Conservation (phyloP, 1,140 invertebrate genomes). For the Solenopsis invicta region DNA sequence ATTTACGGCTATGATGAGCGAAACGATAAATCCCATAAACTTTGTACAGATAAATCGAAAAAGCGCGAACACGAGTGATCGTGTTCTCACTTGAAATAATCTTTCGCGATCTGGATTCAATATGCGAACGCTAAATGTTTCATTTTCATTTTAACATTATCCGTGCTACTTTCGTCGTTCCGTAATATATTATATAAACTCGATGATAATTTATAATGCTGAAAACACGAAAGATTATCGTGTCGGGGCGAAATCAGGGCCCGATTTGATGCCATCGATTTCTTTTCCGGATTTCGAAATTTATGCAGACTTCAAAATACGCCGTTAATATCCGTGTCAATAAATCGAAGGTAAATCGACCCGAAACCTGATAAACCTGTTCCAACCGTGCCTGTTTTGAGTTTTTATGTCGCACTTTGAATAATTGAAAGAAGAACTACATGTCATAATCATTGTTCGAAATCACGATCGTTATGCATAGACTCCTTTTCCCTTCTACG, state of each 20-base stretch:
- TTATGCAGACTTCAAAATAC: constrained; percentile 42
- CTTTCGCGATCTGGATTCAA: not conserved
- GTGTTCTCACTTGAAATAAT: not conserved
- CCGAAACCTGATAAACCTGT: constrained; percentile 61
- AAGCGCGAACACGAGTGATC: not conserved
- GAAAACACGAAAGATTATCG: constrained; percentile 5
- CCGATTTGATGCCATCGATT: constrained; percentile 35
- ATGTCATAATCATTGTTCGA: not conserved
- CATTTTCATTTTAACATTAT: not conserved
- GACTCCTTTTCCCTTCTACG: not conserved
- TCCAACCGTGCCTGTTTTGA: constrained; percentile 1
- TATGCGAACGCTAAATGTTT: not conserved
- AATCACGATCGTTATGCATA: not conserved
- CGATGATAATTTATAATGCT: not conserved
- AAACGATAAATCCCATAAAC: constrained; percentile 43
- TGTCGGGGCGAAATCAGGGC: constrained; percentile 60
- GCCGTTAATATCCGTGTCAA: constrained; percentile 36
- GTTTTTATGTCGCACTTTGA: constrained; percentile 38
- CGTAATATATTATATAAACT: not conserved
- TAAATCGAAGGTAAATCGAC: constrained; percentile 53
- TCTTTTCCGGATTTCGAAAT: constrained; percentile 58
- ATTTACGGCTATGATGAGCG: constrained; percentile 6
- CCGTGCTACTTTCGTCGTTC: not conserved
- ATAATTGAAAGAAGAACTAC: constrained; percentile 5
- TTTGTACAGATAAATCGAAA: not conserved